These are phyloP conservation scores for Laticauda laticaudata DNA, from an alignment of 2,113 vertebrate genomes.

Conservation along the genomic window DNA sequence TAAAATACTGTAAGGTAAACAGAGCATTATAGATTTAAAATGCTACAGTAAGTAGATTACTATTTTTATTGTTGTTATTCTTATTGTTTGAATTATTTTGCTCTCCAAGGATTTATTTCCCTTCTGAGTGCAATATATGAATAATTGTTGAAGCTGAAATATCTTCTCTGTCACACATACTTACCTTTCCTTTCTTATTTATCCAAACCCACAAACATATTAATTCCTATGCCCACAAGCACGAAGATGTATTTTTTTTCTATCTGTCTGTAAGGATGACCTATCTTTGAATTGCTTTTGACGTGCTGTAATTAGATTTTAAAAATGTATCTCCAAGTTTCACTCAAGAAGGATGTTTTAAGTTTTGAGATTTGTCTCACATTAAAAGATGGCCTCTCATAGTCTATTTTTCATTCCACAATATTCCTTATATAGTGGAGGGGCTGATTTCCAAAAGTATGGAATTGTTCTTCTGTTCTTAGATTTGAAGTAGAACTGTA, in stretches of 20 bases:
- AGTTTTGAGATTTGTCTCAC: background rate
- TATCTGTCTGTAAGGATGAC: background rate
- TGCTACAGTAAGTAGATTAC: constrained; percentile 11
- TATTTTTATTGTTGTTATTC: too few species aligned
- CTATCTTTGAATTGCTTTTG: background rate
- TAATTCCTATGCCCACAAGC: background rate
- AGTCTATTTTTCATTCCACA: background rate
- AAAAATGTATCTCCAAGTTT: background rate
- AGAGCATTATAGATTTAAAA: constrained; percentile 31
- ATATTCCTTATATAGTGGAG: background rate
- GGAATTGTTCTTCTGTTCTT: background rate
- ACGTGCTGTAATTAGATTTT: background rate
- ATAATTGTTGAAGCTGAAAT: background rate
- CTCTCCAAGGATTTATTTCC: background rate
- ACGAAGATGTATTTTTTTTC: background rate
- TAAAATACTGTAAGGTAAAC: constrained; percentile 4
- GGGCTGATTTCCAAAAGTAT: background rate
- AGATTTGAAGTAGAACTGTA: background rate
- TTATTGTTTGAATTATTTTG: constrained; percentile 6
- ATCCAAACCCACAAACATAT: background rate
- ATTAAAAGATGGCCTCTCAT: background rate
- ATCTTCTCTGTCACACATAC: background rate
- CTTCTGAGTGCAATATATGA: background rate
- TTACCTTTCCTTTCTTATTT: background rate
- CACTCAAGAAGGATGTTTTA: background rate